phyloP scores from a whole-genome alignment of 2,797 vertebrate species.

The Danio tinwini region DNA sequence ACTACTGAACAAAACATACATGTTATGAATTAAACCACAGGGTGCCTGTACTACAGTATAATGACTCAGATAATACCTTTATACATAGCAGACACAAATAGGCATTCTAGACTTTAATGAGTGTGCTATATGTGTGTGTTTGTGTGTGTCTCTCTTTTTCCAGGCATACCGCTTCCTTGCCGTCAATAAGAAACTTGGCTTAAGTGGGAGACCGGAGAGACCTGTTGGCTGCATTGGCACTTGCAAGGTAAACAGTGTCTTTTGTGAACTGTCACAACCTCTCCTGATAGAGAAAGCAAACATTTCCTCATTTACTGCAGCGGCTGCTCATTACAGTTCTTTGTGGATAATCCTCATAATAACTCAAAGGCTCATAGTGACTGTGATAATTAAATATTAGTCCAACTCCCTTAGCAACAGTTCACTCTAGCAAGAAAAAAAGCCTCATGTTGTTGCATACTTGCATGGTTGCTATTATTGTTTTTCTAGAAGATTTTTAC shows the following conservation, averaged over 20 bases:
- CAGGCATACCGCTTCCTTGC: conserved; percentile 96
- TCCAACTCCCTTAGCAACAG: background rate
- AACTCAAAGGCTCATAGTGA: no score
- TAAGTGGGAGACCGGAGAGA: conserved; percentile 93
- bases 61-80: background rate
- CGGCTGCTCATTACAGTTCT: background rate
- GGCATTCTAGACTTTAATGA: background rate
- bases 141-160: conserved; percentile 40
- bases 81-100: conserved; percentile 19
- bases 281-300: conserved; percentile 16
- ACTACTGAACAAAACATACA: background rate
- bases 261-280: background rate
- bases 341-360: background rate
- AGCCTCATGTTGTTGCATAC: background rate
- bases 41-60: background rate
- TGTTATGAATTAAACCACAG: background rate
- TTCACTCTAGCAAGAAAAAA: background rate
- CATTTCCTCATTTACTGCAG: background rate
- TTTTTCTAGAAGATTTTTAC: no score
- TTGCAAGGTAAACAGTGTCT: conserved; percentile 84
- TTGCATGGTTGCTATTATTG: background rate
- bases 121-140: conserved; percentile 21
- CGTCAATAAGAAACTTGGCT: conserved; percentile 90
- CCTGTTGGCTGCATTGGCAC: conserved; percentile 97
- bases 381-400: conserved; percentile 8